Conservation (phyloP, 2,888 invertebrate species). For the Drosophila mettleri region DNA sequence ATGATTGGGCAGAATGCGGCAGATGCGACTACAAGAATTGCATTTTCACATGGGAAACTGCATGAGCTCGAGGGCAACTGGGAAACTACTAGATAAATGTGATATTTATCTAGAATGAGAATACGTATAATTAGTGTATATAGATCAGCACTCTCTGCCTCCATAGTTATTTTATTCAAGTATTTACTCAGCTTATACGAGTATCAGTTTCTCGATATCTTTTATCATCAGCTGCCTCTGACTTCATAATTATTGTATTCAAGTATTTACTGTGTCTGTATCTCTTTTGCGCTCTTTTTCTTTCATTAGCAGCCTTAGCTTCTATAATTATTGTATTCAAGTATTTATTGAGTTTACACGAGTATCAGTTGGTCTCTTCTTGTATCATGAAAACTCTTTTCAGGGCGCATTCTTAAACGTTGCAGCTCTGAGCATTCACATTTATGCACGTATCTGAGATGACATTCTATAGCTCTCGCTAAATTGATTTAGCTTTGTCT, state of each 20-base stretch:
- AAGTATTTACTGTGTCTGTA: background rate
- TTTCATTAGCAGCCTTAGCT: no score
- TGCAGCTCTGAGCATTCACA: background rate
- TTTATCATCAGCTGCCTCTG: no score
- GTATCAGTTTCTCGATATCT: background rate
- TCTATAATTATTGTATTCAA: background rate
- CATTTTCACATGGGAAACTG: slow-evolving; percentile 17
- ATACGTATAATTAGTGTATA: no score
- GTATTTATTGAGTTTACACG: background rate
- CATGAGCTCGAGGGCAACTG: background rate
- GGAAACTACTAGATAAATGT: background rate
- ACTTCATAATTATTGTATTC: background rate
- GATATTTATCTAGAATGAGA: background rate
- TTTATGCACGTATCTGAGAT: background rate
- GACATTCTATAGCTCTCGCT: background rate
- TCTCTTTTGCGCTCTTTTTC: no score
- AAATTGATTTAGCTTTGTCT: no score
- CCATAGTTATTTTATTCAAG: background rate
- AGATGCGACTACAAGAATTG: background rate
- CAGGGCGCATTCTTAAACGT: background rate
- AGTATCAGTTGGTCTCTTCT: background rate
- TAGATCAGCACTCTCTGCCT: background rate
- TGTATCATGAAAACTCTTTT: background rate
- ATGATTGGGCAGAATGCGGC: slow-evolving; percentile 14
- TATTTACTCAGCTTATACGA: background rate